Percentiles rank a stretch among this genome's conserved stretches.
Evolutionary conservation across 2,888 invertebrate genomes (phyloP).

Genomic region (Coremacera marginata): DNA sequence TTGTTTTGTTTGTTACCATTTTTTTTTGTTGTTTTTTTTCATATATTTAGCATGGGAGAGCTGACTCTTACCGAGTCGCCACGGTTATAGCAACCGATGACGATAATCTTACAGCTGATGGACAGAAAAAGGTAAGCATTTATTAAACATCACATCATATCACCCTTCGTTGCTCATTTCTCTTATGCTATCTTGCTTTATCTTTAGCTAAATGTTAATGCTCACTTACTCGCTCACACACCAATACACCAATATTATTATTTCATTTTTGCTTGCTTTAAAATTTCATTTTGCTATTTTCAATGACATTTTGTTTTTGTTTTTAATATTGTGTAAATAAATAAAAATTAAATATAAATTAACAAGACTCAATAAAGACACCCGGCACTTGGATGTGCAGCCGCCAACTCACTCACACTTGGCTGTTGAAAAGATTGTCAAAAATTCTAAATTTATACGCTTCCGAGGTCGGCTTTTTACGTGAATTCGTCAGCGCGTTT

Average conservation of each 20-base stretch:
- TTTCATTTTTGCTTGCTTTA: slow-evolving; percentile 32
- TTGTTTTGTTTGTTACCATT: slow-evolving; percentile 23
- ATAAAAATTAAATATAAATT: slow-evolving; percentile 10
- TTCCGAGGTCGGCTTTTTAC: slow-evolving; percentile 20
- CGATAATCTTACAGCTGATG: slow-evolving; percentile 96
- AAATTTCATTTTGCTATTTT: slow-evolving; percentile 38
- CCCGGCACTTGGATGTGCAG: background rate
- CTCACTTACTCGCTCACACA: background rate
- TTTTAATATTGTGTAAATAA: slow-evolving; percentile 20
- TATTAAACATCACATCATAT: background rate
- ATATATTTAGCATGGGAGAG: slow-evolving; percentile 85
- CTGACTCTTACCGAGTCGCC: slow-evolving; percentile 97
- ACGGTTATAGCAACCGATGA: slow-evolving; percentile 92
- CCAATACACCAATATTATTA: background rate
- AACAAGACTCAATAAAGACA: background rate
- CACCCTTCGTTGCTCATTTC: background rate
- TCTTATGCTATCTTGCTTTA: background rate
- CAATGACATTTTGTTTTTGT: slow-evolving; percentile 38
- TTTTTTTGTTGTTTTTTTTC: slow-evolving; percentile 30
- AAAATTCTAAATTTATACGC: slow-evolving; percentile 36
- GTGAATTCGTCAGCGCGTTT: background rate
- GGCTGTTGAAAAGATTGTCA: background rate
- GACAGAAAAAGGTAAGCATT: slow-evolving; percentile 84
- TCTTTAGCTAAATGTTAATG: background rate
- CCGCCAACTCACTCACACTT: background rate